Evolutionary conservation across 2,888 invertebrate species (phyloP).

Genomic region (Synanthedon myopaeformis): DNA sequence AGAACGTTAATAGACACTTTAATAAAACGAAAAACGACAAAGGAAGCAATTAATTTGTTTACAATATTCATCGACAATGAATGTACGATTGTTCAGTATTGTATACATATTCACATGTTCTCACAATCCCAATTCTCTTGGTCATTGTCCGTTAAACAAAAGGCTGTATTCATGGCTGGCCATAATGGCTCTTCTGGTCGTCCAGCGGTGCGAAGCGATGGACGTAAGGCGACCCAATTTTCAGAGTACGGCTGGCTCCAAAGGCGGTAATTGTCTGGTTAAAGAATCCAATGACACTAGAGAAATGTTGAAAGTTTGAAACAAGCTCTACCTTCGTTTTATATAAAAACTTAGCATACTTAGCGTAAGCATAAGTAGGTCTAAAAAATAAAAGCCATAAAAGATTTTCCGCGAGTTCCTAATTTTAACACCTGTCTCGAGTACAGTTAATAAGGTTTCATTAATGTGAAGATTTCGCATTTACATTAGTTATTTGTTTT

Average conservation of each 20-base stretch:
- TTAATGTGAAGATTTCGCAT: too few species aligned
- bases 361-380: too few species aligned
- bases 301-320: too few species aligned
- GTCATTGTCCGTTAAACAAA: slow-evolving; percentile 47
- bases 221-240: slow-evolving; percentile 29
- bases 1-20: too few species aligned
- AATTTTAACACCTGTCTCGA: too few species aligned
- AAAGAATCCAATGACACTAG: slow-evolving; percentile 18
- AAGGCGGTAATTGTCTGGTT: slow-evolving; percentile 23
- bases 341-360: too few species aligned
- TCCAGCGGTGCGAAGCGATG: slow-evolving; percentile 2
- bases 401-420: too few species aligned
- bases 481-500: too few species aligned
- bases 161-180: slow-evolving; percentile 29
- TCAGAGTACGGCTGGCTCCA: slow-evolving; percentile 23
- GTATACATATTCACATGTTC: slow-evolving; percentile 33
- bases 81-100: slow-evolving; percentile 41
- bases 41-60: slow-evolving; percentile 6
- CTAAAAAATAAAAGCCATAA: too few species aligned
- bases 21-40: not conserved
- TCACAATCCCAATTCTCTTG: slow-evolving; percentile 46
- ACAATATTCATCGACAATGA: slow-evolving; percentile 24
- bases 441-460: too few species aligned
- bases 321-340: too few species aligned
- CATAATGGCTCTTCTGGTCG: not conserved